phyloP scores from a whole-genome alignment of 2,113 vertebrate genomes.

The Toxotes chatareus region DNA sequence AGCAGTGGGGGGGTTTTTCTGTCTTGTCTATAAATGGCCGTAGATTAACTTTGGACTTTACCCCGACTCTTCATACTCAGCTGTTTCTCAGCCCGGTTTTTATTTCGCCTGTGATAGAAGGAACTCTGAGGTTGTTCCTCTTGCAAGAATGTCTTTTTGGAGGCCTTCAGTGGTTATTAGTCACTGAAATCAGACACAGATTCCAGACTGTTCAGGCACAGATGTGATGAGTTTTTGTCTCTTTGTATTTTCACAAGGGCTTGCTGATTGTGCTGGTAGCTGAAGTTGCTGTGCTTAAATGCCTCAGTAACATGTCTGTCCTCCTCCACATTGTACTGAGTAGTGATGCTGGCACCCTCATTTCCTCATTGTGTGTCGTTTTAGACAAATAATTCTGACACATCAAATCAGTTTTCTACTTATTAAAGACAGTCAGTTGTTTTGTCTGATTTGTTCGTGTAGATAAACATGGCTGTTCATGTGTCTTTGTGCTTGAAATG shows the following conservation, averaged over 20 bases:
- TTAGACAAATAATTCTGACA: neutral
- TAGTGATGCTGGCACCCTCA: neutral
- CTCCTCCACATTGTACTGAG: conserved; percentile 1
- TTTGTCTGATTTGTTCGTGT: neutral
- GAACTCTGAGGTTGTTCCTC: conserved; percentile 15
- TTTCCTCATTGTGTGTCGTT: neutral
- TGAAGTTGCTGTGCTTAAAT: conserved; percentile 25
- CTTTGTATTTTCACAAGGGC: neutral
- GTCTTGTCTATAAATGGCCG: conserved; percentile 35
- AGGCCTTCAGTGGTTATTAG: conserved; percentile 17
- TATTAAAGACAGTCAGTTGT: neutral
- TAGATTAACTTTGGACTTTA: conserved; percentile 63
- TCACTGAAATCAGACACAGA: conserved; percentile 37
- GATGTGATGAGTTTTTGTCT: conserved; percentile 22
- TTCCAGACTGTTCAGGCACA: conserved; percentile 25
- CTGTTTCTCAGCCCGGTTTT: conserved; percentile 37
- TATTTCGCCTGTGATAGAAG: conserved; percentile 4
- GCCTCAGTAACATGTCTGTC: conserved; percentile 1
- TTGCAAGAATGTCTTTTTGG: conserved; percentile 31
- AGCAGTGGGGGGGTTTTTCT: neutral
- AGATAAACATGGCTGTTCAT: neutral
- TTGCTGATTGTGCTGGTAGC: conserved; percentile 1
- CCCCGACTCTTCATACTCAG: conserved; percentile 18
- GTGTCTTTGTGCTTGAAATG: neutral
- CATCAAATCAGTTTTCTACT: neutral